Percentiles rank a stretch among this genome's conserved stretches.
Conservation (phyloP, 2,888 invertebrate genomes). For the Spisula subtruncata region DNA sequence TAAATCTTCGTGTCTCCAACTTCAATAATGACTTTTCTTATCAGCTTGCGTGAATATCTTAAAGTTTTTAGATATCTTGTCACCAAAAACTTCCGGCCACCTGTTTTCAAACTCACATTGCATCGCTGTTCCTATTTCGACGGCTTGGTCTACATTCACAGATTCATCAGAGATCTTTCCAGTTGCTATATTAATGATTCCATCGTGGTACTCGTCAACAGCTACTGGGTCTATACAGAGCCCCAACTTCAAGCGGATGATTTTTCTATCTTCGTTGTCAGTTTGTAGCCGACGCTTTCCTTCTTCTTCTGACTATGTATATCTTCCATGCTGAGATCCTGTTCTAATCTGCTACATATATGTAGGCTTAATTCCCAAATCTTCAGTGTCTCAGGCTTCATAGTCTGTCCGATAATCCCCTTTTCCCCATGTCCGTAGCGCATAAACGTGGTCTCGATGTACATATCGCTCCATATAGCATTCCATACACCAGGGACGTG, state of each 20-base stretch:
- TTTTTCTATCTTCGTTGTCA: constrained; percentile 43
- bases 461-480: constrained; percentile 76
- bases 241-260: constrained; percentile 42
- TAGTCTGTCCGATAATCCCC: constrained; percentile 74
- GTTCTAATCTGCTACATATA: constrained; percentile 46
- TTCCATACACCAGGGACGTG: constrained; percentile 71
- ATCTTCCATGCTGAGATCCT: constrained; percentile 58
- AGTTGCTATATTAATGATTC: constrained; percentile 39
- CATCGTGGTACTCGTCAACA: constrained; percentile 39
- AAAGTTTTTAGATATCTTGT: background rate
- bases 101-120: constrained; percentile 41
- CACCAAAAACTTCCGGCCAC: constrained; percentile 41
- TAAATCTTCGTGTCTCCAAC: constrained; percentile 42
- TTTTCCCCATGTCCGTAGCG: constrained; percentile 74
- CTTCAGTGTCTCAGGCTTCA: constrained; percentile 69
- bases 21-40: constrained; percentile 10
- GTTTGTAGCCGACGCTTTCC: constrained; percentile 18
- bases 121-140: constrained; percentile 41
- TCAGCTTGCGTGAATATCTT: background rate
- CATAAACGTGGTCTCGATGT: constrained; percentile 78
- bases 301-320: constrained; percentile 10
- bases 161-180: constrained; percentile 55
- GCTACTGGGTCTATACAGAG: constrained; percentile 40
- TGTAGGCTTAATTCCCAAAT: constrained; percentile 73
- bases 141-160: constrained; percentile 51